These are phyloP conservation scores for Mythimna loreyi DNA, from an alignment of 2,888 invertebrate species.

Conservation along the genomic window DNA sequence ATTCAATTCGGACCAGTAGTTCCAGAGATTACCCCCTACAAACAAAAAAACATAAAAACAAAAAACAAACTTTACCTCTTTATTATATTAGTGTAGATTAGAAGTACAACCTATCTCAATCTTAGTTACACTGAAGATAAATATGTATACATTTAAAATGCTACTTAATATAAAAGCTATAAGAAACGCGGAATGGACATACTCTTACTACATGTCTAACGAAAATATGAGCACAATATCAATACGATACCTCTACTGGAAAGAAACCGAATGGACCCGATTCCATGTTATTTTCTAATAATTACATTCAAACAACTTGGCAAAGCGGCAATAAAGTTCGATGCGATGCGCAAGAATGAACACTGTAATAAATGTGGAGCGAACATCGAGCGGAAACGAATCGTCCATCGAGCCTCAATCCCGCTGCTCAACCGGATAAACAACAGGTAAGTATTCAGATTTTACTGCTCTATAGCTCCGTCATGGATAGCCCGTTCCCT, in stretches of 20 bases:
- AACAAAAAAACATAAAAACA: too few species aligned
- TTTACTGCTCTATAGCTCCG: constrained; percentile 57
- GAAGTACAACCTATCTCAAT: not conserved
- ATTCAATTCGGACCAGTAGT: too few species aligned
- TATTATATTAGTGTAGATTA: too few species aligned
- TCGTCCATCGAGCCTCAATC: constrained; percentile 58
- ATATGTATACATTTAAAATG: not conserved
- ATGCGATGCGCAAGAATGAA: constrained; percentile 57
- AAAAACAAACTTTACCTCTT: too few species aligned
- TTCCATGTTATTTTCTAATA: constrained; percentile 54
- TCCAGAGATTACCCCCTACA: too few species aligned
- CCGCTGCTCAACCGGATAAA: constrained; percentile 53
- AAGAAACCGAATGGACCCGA: constrained; percentile 55
- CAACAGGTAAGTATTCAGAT: constrained; percentile 64
- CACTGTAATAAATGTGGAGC: constrained; percentile 60
- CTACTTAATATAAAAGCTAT: too few species aligned
- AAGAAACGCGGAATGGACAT: too few species aligned
- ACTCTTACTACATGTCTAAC: not conserved
- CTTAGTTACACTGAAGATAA: not conserved
- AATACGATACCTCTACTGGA: constrained; percentile 4
- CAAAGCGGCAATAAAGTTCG: constrained; percentile 48
- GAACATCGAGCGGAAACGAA: constrained; percentile 53
- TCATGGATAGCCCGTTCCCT: constrained; percentile 49
- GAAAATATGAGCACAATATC: constrained; percentile 24
- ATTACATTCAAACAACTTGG: constrained; percentile 52